Evolutionary conservation across 2,113 vertebrate genomes (phyloP).

Genomic region (Fulmarus glacialis): DNA sequence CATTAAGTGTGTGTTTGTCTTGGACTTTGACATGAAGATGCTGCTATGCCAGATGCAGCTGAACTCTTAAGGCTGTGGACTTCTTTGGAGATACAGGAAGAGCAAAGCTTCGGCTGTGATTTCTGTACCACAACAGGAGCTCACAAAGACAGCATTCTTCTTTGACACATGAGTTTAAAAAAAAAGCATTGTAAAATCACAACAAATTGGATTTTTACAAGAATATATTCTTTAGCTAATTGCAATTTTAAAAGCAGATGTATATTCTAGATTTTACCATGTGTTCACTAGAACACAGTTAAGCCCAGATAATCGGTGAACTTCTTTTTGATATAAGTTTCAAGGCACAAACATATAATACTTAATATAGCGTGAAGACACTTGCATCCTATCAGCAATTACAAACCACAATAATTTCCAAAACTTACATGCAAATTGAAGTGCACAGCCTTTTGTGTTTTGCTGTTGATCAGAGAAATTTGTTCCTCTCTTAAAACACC

Average conservation of each 20-base stretch:
- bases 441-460: background rate
- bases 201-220: background rate
- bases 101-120: background rate
- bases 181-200: background rate
- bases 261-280: background rate
- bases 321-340: background rate
- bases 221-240: background rate
- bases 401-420: background rate
- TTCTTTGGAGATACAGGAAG: background rate
- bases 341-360: background rate
- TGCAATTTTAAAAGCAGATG: background rate
- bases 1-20: constrained; percentile 21
- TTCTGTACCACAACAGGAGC: background rate
- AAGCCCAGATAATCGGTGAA: background rate
- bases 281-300: background rate
- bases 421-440: background rate
- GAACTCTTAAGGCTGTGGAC: background rate
- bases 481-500: background rate
- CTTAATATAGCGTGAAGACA: background rate
- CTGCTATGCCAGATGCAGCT: background rate
- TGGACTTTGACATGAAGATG: constrained; percentile 6
- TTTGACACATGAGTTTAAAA: background rate
- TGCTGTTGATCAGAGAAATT: background rate
- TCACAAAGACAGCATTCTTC: background rate
- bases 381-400: background rate